Evolutionary conservation across 2,113 vertebrate genomes (phyloP).

Genomic region (Grallaria varia): DNA sequence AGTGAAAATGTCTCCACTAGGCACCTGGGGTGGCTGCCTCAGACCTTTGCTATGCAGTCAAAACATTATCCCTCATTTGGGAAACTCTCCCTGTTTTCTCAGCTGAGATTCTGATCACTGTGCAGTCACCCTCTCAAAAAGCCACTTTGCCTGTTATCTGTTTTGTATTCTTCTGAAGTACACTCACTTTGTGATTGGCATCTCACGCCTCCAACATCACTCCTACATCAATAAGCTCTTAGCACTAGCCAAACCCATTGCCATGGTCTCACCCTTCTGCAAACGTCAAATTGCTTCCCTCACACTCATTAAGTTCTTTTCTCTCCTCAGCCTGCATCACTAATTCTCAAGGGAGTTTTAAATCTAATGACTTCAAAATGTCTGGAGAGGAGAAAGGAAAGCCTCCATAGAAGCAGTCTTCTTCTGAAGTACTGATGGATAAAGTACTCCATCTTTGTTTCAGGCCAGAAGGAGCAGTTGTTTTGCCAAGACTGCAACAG

Average conservation of each 20-base stretch:
- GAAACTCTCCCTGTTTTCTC: background rate
- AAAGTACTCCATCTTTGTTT: background rate
- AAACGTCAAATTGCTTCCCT: background rate
- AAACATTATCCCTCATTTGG: background rate
- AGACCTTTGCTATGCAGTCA: background rate
- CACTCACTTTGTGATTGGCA: background rate
- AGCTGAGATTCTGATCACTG: background rate
- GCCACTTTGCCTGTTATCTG: background rate
- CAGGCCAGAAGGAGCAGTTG: too few relatives aligned
- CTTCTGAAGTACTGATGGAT: background rate
- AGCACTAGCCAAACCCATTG: background rate
- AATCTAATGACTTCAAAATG: background rate
- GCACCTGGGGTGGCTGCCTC: background rate
- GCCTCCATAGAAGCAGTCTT: background rate
- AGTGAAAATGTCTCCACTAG: background rate
- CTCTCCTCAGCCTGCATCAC: background rate
- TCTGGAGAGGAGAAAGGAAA: background rate
- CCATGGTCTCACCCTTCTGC: background rate
- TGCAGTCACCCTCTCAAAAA: background rate
- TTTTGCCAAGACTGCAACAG: too few relatives aligned
- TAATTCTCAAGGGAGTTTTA: background rate
- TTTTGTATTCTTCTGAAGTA: constrained; percentile 2
- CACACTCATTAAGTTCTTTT: background rate
- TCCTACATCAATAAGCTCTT: background rate
- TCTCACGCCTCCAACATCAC: background rate